phyloP scores from a whole-genome alignment of 2,797 vertebrate genomes.

The Danio jaintianensis region DNA sequence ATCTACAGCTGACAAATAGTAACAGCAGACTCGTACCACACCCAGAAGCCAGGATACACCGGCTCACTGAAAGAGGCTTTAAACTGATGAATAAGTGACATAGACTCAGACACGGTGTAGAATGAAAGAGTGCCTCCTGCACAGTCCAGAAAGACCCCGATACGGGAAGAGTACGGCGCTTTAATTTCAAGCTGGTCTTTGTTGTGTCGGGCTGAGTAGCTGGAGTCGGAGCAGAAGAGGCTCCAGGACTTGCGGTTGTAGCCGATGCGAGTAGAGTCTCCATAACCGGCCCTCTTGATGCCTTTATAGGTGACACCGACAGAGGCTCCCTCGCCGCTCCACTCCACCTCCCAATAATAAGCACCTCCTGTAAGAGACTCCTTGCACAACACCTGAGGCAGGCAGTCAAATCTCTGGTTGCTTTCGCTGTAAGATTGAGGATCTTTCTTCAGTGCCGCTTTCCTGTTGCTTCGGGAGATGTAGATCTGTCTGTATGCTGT shows the following conservation, averaged over 20 bases:
- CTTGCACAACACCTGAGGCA: constrained; percentile 81
- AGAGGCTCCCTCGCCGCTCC: constrained; percentile 83
- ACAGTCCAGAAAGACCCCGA: constrained; percentile 84
- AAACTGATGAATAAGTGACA: constrained; percentile 85
- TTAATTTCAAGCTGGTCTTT: constrained; percentile 81
- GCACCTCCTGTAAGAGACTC: constrained; percentile 76
- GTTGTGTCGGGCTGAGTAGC: constrained; percentile 83
- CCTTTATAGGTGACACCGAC: constrained; percentile 81
- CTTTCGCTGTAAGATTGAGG: constrained; percentile 76
- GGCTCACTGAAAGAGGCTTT: constrained; percentile 79
- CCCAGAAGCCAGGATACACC: constrained; percentile 84
- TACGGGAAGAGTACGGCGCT: constrained; percentile 79
- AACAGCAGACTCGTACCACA: constrained; percentile 83
- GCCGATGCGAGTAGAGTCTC: constrained; percentile 80
- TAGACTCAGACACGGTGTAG: constrained; percentile 78
- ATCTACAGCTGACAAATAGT: constrained; percentile 72
- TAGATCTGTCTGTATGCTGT: constrained; percentile 83
- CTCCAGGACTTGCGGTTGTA: constrained; percentile 87
- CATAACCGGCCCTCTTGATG: constrained; percentile 81
- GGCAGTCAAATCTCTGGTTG: constrained; percentile 77
- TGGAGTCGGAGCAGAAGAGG: constrained; percentile 83
- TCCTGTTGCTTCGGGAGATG: constrained; percentile 80
- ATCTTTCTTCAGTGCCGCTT: constrained; percentile 80
- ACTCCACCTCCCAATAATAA: constrained; percentile 86
- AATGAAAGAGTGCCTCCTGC: constrained; percentile 79